Percentiles rank a stretch among this genome's conserved stretches.
These are phyloP conservation scores for Menidia beryllina DNA, from an alignment of 2,113 vertebrate genomes.

Conservation along the genomic window DNA sequence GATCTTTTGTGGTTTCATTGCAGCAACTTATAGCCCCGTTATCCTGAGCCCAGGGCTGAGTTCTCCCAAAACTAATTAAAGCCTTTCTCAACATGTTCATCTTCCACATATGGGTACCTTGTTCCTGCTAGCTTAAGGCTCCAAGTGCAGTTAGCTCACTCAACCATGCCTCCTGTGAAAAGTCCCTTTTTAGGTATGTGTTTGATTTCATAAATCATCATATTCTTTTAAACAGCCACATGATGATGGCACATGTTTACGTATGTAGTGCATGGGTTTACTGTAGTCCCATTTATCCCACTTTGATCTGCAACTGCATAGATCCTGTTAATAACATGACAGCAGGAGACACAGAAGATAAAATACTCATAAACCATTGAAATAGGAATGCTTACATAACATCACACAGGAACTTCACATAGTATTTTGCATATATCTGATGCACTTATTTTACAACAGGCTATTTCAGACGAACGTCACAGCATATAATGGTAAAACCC, in stretches of 20 bases:
- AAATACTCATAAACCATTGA: background rate
- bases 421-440: background rate
- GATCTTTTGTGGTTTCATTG: conserved; percentile 54
- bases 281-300: conserved; percentile 3
- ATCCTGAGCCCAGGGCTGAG: conserved; percentile 36
- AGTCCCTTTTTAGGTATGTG: background rate
- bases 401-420: conserved; percentile 3
- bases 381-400: background rate
- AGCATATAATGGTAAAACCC: background rate
- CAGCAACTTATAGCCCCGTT: conserved; percentile 32
- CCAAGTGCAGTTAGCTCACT: conserved; percentile 10
- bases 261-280: conserved; percentile 1
- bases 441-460: background rate
- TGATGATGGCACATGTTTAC: conserved; percentile 5
- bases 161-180: background rate
- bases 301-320: conserved; percentile 32
- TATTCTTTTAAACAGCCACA: background rate
- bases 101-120: conserved; percentile 27
- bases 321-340: conserved; percentile 36
- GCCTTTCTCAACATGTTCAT: conserved; percentile 40
- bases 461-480: background rate
- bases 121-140: conserved; percentile 19
- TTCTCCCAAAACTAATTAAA: conserved; percentile 63
- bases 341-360: conserved; percentile 1
- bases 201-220: background rate